Evolutionary conservation across 2,888 invertebrate genomes (phyloP).

Genomic region (Archips xylosteana): DNA sequence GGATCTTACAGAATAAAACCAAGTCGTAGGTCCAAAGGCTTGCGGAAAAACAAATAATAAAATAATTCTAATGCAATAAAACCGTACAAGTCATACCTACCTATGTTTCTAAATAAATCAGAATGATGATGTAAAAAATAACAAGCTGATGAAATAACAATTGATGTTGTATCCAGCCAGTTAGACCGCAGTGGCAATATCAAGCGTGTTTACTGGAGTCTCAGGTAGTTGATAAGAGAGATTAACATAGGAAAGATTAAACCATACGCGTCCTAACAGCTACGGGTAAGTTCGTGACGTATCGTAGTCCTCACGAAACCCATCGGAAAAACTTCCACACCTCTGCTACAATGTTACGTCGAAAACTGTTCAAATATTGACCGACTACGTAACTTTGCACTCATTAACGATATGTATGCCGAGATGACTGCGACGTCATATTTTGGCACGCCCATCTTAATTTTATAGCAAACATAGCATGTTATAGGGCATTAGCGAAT

Average conservation of each 20-base stretch:
- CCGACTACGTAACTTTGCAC: conserved; percentile 61
- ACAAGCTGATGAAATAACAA: conserved; percentile 23
- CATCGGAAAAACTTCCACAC: conserved; percentile 75
- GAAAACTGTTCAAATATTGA: conserved; percentile 69
- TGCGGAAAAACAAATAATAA: not conserved
- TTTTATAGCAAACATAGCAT: conserved; percentile 48
- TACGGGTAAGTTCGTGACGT: conserved; percentile 61
- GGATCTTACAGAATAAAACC: not conserved
- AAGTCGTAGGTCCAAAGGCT: not conserved
- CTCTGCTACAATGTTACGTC: conserved; percentile 67
- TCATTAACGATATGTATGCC: conserved; percentile 47
- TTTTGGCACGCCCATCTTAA: conserved; percentile 55
- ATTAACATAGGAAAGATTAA: conserved; percentile 50
- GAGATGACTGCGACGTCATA: conserved; percentile 48
- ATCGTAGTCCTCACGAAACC: conserved; percentile 56
- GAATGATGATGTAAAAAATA: conserved; percentile 8
- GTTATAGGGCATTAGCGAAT: conserved; percentile 43
- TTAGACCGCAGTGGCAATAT: conserved; percentile 8
- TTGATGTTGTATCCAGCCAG: conserved; percentile 15
- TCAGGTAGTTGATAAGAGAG: conserved; percentile 49
- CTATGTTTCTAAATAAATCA: conserved; percentile 4
- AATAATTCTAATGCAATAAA: not conserved
- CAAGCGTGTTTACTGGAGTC: conserved; percentile 15
- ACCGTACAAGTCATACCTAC: not conserved
- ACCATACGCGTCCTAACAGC: conserved; percentile 44